Conservation (phyloP, 2,113 vertebrate genomes). For the Thunnus maccoyii region DNA sequence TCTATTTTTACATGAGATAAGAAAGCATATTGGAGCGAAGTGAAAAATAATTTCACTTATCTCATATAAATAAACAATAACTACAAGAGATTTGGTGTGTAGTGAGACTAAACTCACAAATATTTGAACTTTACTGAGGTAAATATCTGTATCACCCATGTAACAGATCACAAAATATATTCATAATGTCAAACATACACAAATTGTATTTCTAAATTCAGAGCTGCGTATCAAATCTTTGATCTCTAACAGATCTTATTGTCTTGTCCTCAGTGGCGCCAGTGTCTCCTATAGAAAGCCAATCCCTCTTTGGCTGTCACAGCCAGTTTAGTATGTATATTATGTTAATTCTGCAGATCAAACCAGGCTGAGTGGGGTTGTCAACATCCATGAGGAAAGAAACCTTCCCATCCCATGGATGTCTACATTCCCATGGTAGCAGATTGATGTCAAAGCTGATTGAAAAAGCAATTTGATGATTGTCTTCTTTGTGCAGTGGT, state of each 20-base stretch:
- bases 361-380: conserved; percentile 72
- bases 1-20: conserved; percentile 7
- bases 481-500: conserved; percentile 60
- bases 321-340: conserved; percentile 55
- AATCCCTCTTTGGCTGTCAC: conserved; percentile 64
- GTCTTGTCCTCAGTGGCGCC: conserved; percentile 35
- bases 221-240: conserved; percentile 29
- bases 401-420: conserved; percentile 67
- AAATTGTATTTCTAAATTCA: conserved; percentile 14
- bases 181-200: background rate
- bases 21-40: background rate
- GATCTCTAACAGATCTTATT: conserved; percentile 32
- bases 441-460: conserved; percentile 78
- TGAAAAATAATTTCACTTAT: background rate
- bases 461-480: conserved; percentile 78
- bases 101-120: background rate
- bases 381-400: conserved; percentile 74
- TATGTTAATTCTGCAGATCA: conserved; percentile 81
- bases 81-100: background rate
- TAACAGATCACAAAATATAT: background rate
- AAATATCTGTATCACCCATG: background rate
- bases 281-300: conserved; percentile 46
- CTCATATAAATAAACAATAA: conserved; percentile 16
- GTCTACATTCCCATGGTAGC: conserved; percentile 64
- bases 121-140: background rate